These are phyloP conservation scores for Cyprinodon brontotheroides DNA, from an alignment of 2,113 vertebrate species.

Conservation along the genomic window DNA sequence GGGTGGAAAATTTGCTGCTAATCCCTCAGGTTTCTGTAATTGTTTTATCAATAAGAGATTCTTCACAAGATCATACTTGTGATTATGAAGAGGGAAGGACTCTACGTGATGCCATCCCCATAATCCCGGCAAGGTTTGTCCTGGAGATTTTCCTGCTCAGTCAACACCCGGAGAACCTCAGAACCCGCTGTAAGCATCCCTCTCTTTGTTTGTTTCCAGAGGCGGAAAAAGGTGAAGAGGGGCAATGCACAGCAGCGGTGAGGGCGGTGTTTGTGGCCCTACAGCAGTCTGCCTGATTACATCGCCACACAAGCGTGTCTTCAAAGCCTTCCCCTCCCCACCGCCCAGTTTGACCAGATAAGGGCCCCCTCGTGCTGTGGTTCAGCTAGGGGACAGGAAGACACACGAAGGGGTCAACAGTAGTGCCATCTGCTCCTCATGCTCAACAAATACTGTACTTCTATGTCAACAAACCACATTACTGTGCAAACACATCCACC, in stretches of 20 bases:
- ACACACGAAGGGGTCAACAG: constrained; percentile 72
- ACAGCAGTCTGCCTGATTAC: constrained; percentile 77
- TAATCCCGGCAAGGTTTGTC: constrained; percentile 39
- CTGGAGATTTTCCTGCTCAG: constrained; percentile 34
- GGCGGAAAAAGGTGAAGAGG: constrained; percentile 43
- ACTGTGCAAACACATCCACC: constrained; percentile 32
- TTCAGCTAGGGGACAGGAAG: constrained; percentile 80
- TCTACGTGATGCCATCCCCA: constrained; percentile 51
- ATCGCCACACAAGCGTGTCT: constrained; percentile 78
- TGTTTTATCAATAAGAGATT: constrained; percentile 71
- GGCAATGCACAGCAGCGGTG: constrained; percentile 36
- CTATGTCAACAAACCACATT: constrained; percentile 51
- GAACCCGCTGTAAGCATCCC: constrained; percentile 17
- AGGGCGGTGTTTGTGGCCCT: constrained; percentile 43
- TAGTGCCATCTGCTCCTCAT: constrained; percentile 68
- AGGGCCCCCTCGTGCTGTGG: constrained; percentile 70
- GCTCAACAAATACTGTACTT: constrained; percentile 54
- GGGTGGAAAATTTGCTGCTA: constrained; percentile 72
- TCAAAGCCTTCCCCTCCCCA: constrained; percentile 77
- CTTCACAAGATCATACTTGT: constrained; percentile 48
- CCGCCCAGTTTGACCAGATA: constrained; percentile 81
- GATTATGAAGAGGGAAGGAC: constrained; percentile 50
- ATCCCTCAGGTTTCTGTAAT: constrained; percentile 54
- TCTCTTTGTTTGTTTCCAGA: constrained; percentile 36
- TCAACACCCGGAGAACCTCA: constrained; percentile 28